phyloP scores from a whole-genome alignment of 2,888 invertebrate genomes.

The Chymomyza caudatula region DNA sequence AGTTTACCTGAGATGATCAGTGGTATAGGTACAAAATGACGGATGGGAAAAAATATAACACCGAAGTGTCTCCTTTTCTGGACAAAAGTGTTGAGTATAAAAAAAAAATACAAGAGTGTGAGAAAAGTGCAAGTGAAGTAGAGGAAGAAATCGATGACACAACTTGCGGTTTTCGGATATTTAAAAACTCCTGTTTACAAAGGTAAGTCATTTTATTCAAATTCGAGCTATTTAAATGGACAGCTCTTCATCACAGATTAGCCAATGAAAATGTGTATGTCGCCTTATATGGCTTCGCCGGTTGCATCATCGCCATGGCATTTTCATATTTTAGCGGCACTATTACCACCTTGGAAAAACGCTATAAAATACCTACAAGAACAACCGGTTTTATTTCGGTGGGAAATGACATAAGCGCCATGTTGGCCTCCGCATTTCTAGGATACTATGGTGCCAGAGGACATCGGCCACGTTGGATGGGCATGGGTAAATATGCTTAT shows the following conservation, averaged over 20 bases:
- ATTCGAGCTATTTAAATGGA: too few species aligned
- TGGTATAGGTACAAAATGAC: not conserved
- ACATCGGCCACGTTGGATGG: conserved; percentile 86
- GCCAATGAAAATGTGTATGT: conserved; percentile 78
- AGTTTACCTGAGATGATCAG: not conserved
- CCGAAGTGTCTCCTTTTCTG: not conserved
- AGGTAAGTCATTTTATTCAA: conserved; percentile 72
- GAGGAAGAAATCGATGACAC: conserved; percentile 75
- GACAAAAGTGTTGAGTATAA: not conserved
- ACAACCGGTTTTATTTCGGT: conserved; percentile 84
- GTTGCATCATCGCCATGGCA: conserved; percentile 83
- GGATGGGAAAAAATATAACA: not conserved
- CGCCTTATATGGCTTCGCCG: conserved; percentile 83
- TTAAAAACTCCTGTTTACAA: conserved; percentile 80
- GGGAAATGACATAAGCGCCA: conserved; percentile 85
- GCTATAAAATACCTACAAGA: conserved; percentile 84
- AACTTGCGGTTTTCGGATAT: conserved; percentile 82
- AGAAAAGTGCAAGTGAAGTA: not conserved
- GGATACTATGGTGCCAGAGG: conserved; percentile 85
- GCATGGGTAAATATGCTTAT: conserved; percentile 76
- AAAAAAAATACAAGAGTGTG: not conserved
- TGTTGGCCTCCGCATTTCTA: conserved; percentile 82
- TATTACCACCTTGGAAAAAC: conserved; percentile 85
- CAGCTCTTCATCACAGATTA: conserved; percentile 54
- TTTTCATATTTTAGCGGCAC: conserved; percentile 85